Base-by-base conservation (phyloP, 2,797 vertebrate species). In the Phalloptychus januarius region DNA sequence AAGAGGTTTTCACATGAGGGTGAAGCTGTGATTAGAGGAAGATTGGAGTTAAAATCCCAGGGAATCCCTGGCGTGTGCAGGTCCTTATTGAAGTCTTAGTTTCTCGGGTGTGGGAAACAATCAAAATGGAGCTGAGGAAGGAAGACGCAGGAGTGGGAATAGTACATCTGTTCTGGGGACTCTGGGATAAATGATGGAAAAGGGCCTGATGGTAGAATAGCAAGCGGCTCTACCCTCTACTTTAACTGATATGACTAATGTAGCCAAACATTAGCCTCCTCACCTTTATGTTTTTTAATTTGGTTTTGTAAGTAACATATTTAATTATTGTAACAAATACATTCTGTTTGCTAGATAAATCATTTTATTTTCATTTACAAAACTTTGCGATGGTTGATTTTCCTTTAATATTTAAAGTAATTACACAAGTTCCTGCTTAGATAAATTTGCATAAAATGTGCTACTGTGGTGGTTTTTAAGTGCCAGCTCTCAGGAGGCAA, bases 21-120 rank as follows among this genome's bases (percentile, higher is more conserved):
- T 63, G 86, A 87, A 84, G 82, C 84, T 85, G 86, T 92, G 92
- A 94, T 94, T 88, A 93, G 86, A 88, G 82, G 76, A 86, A 89
- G 90, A 92, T 90, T 86, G 88, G 61, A 87, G 84, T 83, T 79
- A 80, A 88, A 87, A 81, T 91, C 90, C 84, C 86, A 73, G 81
- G 87, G 86, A 92, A 84, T 87, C 83, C 82, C 78, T 31, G 0
- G 70, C 18, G 36, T 86, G 84, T 83, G 86, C 81, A 78, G 91
- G 80, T 89, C 85, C 82, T 89, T 88, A 89, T 81, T 89, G 91
- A 92, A 83, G 85, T 88, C 84, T 91, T 79, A 79, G 88, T 90
- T 88, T 84, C 81, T 79, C 5, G 12, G 72, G 28, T 33, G 79
- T 78, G 82, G 87, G 88, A 92, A 92, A 93, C 88, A 89, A 90